phyloP scores from a whole-genome alignment of 2,797 vertebrate genomes.

The Heteromormyrus szaboi region DNA sequence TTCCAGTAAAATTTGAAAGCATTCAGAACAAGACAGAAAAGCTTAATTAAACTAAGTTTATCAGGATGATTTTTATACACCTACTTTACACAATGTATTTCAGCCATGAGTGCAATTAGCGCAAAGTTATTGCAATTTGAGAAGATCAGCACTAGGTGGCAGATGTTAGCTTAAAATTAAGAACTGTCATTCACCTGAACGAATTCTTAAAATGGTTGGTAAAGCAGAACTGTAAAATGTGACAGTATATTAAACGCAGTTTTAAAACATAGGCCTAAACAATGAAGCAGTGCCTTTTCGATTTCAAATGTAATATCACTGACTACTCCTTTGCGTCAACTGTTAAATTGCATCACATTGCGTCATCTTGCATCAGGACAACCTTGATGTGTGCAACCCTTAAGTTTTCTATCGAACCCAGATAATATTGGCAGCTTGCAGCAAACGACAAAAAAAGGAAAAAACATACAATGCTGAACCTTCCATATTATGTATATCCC shows the following conservation, averaged over 20 bases:
- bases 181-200: not conserved
- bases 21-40: not conserved
- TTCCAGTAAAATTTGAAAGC: not conserved
- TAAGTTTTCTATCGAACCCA: not conserved
- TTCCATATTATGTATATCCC: not conserved
- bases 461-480: not conserved
- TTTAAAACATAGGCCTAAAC: not conserved
- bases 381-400: not conserved
- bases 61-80: not conserved
- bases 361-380: slow-evolving; percentile 8
- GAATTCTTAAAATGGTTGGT: not conserved
- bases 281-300: not conserved
- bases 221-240: not conserved
- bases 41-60: not conserved
- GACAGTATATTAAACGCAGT: not conserved
- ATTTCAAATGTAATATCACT: not conserved
- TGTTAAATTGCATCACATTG: slow-evolving; percentile 3
- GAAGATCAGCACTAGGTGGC: slow-evolving; percentile 12
- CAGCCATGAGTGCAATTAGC: not conserved
- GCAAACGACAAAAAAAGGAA: not conserved
- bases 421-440: not conserved
- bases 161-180: not conserved
- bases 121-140: not conserved
- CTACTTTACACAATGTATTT: not conserved
- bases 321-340: not conserved